These are phyloP conservation scores for Ambastaia sidthimunki DNA, from an alignment of 2,797 vertebrate genomes.

Conservation along the genomic window DNA sequence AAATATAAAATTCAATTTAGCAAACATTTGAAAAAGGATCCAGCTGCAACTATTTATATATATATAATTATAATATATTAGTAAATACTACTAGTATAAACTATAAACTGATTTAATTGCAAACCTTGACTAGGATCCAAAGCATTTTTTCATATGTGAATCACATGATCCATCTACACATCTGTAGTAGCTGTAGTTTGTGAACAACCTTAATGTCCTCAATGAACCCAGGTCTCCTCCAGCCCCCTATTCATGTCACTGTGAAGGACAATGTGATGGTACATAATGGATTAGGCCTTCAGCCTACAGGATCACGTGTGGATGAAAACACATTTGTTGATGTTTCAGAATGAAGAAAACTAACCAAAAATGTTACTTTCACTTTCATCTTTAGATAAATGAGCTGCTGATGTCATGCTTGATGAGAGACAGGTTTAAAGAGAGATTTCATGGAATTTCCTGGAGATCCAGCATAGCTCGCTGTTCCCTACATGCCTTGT, in stretches of 20 bases:
- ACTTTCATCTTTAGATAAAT: too few relatives aligned
- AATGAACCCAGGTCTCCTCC: not conserved
- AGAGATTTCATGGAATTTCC: slow-evolving; percentile 40
- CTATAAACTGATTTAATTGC: not conserved
- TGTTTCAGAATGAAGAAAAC: not conserved
- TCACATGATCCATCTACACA: not conserved
- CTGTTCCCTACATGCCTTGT: not conserved
- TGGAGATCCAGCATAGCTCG: slow-evolving; percentile 6
- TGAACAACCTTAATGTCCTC: slow-evolving; percentile 12
- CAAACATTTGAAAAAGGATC: too few relatives aligned
- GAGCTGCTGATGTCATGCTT: slow-evolving; percentile 5
- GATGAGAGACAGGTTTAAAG: slow-evolving; percentile 15
- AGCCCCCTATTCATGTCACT: not conserved
- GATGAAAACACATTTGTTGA: not conserved
- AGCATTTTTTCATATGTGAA: not conserved
- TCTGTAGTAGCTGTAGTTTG: not conserved
- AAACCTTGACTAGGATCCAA: not conserved
- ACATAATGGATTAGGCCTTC: too few relatives aligned
- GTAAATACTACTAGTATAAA: not conserved
- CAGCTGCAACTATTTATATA: too few relatives aligned
- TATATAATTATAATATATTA: too few relatives aligned
- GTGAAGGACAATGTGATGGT: not conserved
- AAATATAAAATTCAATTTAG: too few relatives aligned
- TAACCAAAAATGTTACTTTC: too few relatives aligned
- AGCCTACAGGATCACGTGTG: not conserved